Evolutionary conservation across 1,140 invertebrate genomes (phyloP).

Genomic region (Drosophila albomicans): DNA sequence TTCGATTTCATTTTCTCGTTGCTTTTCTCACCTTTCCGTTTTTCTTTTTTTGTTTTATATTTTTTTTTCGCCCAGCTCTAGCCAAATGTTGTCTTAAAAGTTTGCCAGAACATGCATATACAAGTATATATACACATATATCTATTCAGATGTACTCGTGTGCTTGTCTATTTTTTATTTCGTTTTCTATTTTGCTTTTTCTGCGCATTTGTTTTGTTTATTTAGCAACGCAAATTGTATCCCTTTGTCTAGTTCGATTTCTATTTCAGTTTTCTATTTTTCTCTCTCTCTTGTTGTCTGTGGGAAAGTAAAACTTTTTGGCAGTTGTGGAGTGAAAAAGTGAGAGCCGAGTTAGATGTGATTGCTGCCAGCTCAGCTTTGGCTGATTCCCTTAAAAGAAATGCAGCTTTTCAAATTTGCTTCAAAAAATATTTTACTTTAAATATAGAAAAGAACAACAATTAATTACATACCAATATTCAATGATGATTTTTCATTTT

Average conservation of each 20-base stretch:
- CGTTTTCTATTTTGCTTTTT: constrained; percentile 15
- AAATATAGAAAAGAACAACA: too few species aligned
- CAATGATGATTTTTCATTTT: too few species aligned
- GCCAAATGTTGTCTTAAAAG: constrained; percentile 46
- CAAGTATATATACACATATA: background rate
- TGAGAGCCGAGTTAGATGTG: background rate
- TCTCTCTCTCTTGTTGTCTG: background rate
- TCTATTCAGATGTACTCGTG: background rate
- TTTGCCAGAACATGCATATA: constrained; percentile 27
- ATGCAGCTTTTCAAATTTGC: too few species aligned
- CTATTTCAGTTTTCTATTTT: constrained; percentile 12
- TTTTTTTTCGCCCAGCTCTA: background rate
- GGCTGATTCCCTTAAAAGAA: too few species aligned
- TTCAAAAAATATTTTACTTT: too few species aligned
- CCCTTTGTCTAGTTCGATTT: constrained; percentile 33
- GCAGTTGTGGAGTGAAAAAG: background rate
- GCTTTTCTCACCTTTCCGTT: constrained; percentile 17
- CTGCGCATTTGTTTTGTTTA: constrained; percentile 48
- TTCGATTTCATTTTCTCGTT: constrained; percentile 66
- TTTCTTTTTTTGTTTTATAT: background rate
- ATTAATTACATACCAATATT: too few species aligned
- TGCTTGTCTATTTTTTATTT: constrained; percentile 6
- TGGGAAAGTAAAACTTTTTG: background rate
- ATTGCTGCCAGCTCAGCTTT: too few species aligned
- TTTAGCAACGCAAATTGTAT: constrained; percentile 39